Conservation (phyloP, 1,140 invertebrate species). For the Venturia canescens region DNA sequence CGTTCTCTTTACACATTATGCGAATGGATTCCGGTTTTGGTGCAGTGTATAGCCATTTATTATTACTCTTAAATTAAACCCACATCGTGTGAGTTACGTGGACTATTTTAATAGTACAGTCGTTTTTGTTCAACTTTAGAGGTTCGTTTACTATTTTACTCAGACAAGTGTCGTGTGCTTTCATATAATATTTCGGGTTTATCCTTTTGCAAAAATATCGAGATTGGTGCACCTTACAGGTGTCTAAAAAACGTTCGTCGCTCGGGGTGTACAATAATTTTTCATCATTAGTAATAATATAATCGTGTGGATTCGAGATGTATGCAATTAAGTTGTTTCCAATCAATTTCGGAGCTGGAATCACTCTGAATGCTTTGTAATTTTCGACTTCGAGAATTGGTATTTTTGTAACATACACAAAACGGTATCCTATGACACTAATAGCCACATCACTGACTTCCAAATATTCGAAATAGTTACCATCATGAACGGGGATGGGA, state of each 20-base stretch:
- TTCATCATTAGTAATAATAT: slow-evolving; percentile 43
- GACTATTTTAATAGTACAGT: slow-evolving; percentile 41
- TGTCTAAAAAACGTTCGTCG: slow-evolving; percentile 19
- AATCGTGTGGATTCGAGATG: slow-evolving; percentile 44
- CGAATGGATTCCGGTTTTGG: no score
- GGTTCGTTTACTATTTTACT: slow-evolving; percentile 46
- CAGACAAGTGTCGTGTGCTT: slow-evolving; percentile 32
- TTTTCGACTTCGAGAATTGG: slow-evolving; percentile 33
- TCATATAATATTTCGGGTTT: slow-evolving; percentile 44
- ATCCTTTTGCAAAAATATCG: slow-evolving; percentile 32
- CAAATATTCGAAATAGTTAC: slow-evolving; percentile 44
- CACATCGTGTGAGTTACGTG: slow-evolving; percentile 25
- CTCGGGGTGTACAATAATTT: slow-evolving; percentile 44
- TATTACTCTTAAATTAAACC: slow-evolving; percentile 43
- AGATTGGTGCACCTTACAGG: slow-evolving; percentile 30
- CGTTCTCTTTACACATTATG: no score
- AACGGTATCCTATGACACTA: slow-evolving; percentile 39
- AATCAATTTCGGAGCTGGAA: slow-evolving; percentile 32
- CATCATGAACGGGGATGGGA: slow-evolving; percentile 22
- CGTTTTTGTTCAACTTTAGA: slow-evolving; percentile 12
- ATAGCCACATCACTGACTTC: slow-evolving; percentile 34
- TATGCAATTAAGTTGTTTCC: slow-evolving; percentile 22
- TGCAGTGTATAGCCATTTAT: slow-evolving; percentile 37
- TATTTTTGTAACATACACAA: slow-evolving; percentile 41
- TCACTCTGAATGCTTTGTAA: slow-evolving; percentile 39